These are phyloP conservation scores for Orthosia gracilis DNA, from an alignment of 2,888 invertebrate species.

Conservation along the genomic window DNA sequence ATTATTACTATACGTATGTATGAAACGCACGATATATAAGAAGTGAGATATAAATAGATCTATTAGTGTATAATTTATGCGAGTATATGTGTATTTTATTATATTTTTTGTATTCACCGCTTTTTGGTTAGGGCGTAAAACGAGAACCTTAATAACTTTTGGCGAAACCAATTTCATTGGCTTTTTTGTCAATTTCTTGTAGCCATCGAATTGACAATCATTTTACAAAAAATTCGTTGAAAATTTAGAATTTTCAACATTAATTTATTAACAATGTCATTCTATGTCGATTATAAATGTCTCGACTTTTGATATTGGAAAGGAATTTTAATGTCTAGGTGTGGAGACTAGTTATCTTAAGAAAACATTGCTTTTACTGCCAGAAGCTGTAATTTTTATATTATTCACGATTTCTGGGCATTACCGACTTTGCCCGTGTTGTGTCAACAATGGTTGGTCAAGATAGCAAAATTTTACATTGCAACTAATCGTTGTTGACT, in stretches of 20 bases:
- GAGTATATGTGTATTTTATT: slow-evolving; percentile 54
- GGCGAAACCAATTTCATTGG: not conserved
- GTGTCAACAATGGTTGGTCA: slow-evolving; percentile 9
- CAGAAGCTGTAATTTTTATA: slow-evolving; percentile 10
- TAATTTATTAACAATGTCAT: slow-evolving; percentile 35
- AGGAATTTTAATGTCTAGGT: slow-evolving; percentile 39
- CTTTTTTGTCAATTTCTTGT: not conserved
- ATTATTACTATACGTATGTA: slow-evolving; percentile 63
- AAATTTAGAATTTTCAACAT: slow-evolving; percentile 53
- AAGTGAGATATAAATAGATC: slow-evolving; percentile 72
- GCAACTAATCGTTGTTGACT: slow-evolving; percentile 1
- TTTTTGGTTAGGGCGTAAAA: slow-evolving; percentile 35
- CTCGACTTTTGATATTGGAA: slow-evolving; percentile 34
- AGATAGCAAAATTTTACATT: not conserved
- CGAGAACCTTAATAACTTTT: not conserved
- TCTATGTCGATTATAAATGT: slow-evolving; percentile 38
- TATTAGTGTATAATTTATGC: slow-evolving; percentile 58
- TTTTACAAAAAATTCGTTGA: slow-evolving; percentile 38
- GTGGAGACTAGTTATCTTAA: slow-evolving; percentile 16
- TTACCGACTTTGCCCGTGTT: slow-evolving; percentile 2
- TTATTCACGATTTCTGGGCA: not conserved
- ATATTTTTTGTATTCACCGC: slow-evolving; percentile 47
- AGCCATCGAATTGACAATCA: not conserved
- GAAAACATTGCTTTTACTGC: slow-evolving; percentile 25
- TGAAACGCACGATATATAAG: slow-evolving; percentile 75